These are phyloP conservation scores for Ibidorhyncha struthersii DNA, from an alignment of 2,113 vertebrate species.

Conservation along the genomic window DNA sequence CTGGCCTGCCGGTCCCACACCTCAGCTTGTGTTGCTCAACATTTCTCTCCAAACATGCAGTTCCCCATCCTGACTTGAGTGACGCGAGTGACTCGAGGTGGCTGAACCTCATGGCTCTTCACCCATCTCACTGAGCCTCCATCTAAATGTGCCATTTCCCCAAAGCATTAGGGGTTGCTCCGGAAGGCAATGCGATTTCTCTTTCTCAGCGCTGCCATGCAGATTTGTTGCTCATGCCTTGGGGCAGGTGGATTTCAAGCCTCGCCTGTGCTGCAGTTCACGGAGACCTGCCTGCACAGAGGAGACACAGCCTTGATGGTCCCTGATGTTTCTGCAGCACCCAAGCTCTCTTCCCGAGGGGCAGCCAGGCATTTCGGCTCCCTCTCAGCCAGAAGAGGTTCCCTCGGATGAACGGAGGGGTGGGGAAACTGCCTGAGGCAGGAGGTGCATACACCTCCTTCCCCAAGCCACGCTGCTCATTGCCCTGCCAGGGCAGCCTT, in stretches of 20 bases:
- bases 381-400: background rate
- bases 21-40: rapidly evolving
- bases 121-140: background rate
- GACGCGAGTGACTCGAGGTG: rapidly evolving
- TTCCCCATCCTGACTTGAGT: background rate
- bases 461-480: rapidly evolving
- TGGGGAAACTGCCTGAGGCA: background rate
- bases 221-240: background rate
- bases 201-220: rapidly evolving
- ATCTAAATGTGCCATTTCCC: background rate
- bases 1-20: background rate
- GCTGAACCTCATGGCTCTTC: background rate
- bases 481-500: background rate
- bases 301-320: background rate
- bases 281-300: background rate
- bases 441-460: background rate
- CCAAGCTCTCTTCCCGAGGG: background rate
- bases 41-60: background rate
- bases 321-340: background rate
- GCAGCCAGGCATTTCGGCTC: background rate
- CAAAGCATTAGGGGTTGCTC: background rate
- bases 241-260: background rate
- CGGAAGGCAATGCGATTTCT: background rate
- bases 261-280: background rate
- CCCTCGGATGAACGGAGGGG: rapidly evolving